Evolutionary conservation across 2,888 invertebrate species (phyloP).

Genomic region (Boloria selene): DNA sequence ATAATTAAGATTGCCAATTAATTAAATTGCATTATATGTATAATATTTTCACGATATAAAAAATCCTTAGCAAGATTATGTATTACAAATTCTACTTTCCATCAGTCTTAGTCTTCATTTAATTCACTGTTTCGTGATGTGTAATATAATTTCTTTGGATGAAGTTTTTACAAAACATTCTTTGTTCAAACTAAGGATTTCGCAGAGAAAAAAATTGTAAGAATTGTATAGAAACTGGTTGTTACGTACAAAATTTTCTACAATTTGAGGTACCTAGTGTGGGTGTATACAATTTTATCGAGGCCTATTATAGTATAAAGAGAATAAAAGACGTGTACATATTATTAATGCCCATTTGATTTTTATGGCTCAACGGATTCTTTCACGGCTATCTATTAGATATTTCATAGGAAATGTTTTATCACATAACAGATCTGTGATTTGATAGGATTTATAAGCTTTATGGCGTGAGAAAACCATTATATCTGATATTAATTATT

Average conservation of each 20-base stretch:
- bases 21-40: no score
- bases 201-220: neutral
- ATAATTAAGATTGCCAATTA: no score
- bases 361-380: conserved; percentile 36
- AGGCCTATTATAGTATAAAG: conserved; percentile 18
- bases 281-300: conserved; percentile 26
- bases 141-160: neutral
- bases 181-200: neutral
- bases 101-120: no score
- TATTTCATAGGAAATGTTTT: conserved; percentile 30
- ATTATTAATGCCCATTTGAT: conserved; percentile 31
- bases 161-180: neutral
- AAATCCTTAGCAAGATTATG: no score
- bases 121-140: neutral
- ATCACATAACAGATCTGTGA: conserved; percentile 25
- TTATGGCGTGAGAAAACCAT: conserved; percentile 21
- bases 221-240: conserved; percentile 5
- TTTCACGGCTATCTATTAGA: conserved; percentile 28
- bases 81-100: no score
- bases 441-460: conserved; percentile 25
- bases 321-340: conserved; percentile 32
- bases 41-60: no score
- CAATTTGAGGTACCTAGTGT: conserved; percentile 7
- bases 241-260: conserved; percentile 6
- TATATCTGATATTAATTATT: neutral